A percentile compares a stretch with the other conserved stretches of the same genome.
Evolutionary conservation across 2,888 invertebrate species (phyloP).

Genomic region (Ophraella communa): DNA sequence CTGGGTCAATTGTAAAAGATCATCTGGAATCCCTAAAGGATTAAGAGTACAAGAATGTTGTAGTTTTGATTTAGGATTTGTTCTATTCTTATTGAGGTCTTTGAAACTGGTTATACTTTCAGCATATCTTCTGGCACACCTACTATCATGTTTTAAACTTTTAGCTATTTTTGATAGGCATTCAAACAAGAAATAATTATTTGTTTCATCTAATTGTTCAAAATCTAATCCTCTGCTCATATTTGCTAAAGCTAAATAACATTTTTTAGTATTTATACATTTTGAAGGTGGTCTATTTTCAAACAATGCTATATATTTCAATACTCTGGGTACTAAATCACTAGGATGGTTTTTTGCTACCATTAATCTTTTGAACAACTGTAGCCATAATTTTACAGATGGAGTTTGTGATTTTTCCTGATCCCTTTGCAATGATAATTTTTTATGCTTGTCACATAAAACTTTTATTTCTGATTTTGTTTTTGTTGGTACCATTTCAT

Average conservation of each 20-base stretch:
- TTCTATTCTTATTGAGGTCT: conserved; percentile 24
- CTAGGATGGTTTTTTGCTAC: conserved; percentile 29
- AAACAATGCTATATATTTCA: conserved; percentile 55
- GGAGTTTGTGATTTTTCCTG: conserved; percentile 36
- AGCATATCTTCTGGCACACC: conserved; percentile 27
- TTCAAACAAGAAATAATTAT: conserved; percentile 38
- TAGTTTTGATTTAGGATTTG: conserved; percentile 5
- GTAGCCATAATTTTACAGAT: conserved; percentile 51
- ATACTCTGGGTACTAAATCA: conserved; percentile 48
- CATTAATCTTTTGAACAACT: conserved; percentile 43
- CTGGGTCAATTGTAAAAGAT: conserved; percentile 25
- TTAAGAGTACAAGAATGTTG: conserved; percentile 25
- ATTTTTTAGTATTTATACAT: conserved; percentile 44
- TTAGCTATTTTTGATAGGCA: conserved; percentile 39
- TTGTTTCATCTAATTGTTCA: conserved; percentile 34
- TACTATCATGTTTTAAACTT: conserved; percentile 30
- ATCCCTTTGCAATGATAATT: conserved; percentile 37
- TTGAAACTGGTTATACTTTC: conserved; percentile 28
- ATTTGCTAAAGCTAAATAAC: conserved; percentile 39
- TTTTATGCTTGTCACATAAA: conserved; percentile 48
- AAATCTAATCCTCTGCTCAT: conserved; percentile 36
- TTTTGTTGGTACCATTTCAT: conserved; percentile 48
- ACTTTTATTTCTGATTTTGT: conserved; percentile 46
- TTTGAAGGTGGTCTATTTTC: conserved; percentile 43
- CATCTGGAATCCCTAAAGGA: conserved; percentile 35